A percentile compares a stretch with the other conserved stretches of the same genome.
Evolutionary conservation across 2,113 vertebrate genomes (phyloP).

Genomic region (Todiramphus saurophagus): DNA sequence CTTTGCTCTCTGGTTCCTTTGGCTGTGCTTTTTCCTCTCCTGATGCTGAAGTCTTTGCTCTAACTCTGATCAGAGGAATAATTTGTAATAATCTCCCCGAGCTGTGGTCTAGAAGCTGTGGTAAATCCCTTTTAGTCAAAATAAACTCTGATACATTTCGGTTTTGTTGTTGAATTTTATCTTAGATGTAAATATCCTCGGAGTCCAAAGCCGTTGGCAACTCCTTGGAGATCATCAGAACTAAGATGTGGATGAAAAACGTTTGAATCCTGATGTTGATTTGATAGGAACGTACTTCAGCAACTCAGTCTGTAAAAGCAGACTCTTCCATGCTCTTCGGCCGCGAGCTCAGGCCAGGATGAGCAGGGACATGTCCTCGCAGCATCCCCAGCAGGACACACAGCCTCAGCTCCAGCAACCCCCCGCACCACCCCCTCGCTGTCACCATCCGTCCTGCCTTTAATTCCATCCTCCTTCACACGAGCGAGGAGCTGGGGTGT

Average conservation of each 20-base stretch:
- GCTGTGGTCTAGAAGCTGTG: neutral
- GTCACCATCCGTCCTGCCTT: neutral
- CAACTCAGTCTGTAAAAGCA: neutral
- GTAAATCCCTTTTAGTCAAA: neutral
- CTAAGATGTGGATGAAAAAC: neutral
- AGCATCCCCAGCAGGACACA: accelerated
- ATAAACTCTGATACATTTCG: neutral
- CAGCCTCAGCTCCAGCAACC: neutral
- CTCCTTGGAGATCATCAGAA: neutral
- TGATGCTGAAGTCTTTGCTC: neutral
- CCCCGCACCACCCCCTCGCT: neutral
- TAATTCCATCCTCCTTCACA: accelerated
- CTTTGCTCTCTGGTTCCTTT: neutral
- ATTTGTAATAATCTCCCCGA: neutral
- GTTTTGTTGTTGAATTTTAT: neutral
- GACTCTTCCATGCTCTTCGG: neutral
- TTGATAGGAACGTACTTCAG: neutral
- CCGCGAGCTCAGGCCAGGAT: accelerated
- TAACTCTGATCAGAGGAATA: neutral
- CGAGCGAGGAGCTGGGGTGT: neutral
- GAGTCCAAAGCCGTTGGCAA: neutral
- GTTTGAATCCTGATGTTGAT: neutral
- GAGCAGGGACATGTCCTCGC: neutral
- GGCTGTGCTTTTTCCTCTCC: neutral
- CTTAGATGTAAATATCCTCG: neutral